Conservation (phyloP, 1,140 invertebrate species). For the roundworm (Caenorhabditis elegans) region DNA sequence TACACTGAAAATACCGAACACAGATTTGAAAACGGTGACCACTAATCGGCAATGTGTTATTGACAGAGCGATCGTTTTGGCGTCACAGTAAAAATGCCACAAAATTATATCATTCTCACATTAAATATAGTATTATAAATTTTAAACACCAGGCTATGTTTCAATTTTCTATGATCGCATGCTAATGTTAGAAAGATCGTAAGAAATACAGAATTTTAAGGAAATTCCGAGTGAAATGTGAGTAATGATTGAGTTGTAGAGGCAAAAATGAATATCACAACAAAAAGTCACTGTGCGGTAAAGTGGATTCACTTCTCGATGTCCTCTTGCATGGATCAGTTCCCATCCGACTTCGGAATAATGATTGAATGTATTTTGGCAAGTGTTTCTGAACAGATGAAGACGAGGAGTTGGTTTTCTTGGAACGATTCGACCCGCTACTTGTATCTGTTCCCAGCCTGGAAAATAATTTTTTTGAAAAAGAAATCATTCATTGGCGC, state of each 20-base stretch:
- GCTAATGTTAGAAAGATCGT: background rate
- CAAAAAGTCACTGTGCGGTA: slow-evolving; percentile 33
- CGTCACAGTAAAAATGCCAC: too few species aligned
- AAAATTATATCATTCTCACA: too few species aligned
- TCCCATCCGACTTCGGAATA: slow-evolving; percentile 64
- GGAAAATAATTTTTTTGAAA: too few species aligned
- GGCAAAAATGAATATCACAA: background rate
- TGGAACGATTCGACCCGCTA: slow-evolving; percentile 61
- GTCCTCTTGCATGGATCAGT: slow-evolving; percentile 66
- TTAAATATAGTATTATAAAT: too few species aligned
- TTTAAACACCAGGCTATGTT: too few species aligned
- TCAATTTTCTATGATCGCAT: background rate
- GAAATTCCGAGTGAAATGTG: background rate
- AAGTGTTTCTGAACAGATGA: slow-evolving; percentile 63
- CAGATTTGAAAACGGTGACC: too few species aligned
- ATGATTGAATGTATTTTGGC: slow-evolving; percentile 64
- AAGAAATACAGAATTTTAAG: background rate
- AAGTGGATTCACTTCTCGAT: slow-evolving; percentile 41
- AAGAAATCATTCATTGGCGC: too few species aligned
- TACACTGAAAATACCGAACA: too few species aligned
- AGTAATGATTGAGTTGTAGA: background rate
- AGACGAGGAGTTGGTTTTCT: slow-evolving; percentile 61
- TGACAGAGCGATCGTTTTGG: too few species aligned
- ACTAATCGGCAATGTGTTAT: too few species aligned
- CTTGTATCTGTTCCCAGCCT: slow-evolving; percentile 64